These are phyloP conservation scores for Manduca sexta DNA, from an alignment of 1,140 invertebrate species.

Conservation along the genomic window DNA sequence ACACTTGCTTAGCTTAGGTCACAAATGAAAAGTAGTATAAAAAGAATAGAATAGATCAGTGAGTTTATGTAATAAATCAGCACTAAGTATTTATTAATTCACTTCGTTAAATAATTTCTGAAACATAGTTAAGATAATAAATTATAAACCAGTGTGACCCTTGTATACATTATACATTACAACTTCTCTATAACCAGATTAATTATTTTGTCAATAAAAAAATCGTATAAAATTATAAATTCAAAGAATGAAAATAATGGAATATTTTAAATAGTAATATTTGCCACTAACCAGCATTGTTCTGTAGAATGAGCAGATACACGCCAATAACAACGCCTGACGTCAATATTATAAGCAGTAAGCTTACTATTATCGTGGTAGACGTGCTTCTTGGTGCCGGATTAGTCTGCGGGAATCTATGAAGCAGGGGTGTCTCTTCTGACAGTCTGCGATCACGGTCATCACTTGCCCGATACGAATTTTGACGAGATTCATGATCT, in stretches of 20 bases:
- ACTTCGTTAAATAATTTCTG: too few species aligned
- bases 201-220: too few species aligned
- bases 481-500: constrained; percentile 32
- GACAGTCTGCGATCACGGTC: constrained; percentile 3
- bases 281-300: constrained; percentile 27
- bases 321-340: constrained; percentile 34
- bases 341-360: constrained; percentile 28
- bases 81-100: too few species aligned
- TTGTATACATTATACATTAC: too few species aligned
- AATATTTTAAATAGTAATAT: background rate
- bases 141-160: too few species aligned
- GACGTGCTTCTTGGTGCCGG: constrained; percentile 1
- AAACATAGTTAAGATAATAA: background rate
- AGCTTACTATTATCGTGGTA: constrained; percentile 23
- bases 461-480: constrained; percentile 14
- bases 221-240: too few species aligned
- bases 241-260: background rate
- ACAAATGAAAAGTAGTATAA: too few species aligned
- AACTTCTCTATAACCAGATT: too few species aligned
- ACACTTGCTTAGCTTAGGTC: too few species aligned
- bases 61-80: too few species aligned
- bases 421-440: constrained; percentile 32
- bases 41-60: too few species aligned
- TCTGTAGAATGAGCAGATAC: constrained; percentile 35
- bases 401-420: constrained; percentile 18